Evolutionary conservation across 2,888 invertebrate genomes (phyloP).

Genomic region (Limnephilus rhombicus): DNA sequence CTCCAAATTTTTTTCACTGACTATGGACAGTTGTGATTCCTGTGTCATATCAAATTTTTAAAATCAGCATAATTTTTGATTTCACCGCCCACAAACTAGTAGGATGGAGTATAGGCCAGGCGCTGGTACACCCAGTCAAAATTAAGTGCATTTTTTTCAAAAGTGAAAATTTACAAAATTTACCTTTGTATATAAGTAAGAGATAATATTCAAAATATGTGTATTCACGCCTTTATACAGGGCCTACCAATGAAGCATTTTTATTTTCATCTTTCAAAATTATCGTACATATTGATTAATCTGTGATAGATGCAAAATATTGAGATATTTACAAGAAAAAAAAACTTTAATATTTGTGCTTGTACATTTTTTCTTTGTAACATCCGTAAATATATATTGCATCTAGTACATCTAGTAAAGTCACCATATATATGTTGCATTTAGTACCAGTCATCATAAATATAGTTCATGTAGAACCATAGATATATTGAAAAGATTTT

Average conservation of each 20-base stretch:
- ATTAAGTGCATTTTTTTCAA: background rate
- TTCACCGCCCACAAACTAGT: background rate
- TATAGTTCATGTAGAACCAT: too few relatives aligned
- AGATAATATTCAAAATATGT: background rate
- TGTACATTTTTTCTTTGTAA: background rate
- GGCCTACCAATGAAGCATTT: background rate
- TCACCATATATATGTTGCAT: too few relatives aligned
- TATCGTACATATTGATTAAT: background rate
- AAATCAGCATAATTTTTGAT: background rate
- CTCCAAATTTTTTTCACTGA: background rate
- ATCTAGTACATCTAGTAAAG: too few relatives aligned
- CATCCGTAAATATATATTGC: background rate
- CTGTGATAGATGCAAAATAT: background rate
- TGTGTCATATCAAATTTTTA: background rate
- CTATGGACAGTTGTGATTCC: background rate
- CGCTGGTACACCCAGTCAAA: background rate
- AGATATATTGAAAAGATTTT: too few relatives aligned
- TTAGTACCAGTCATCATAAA: too few relatives aligned
- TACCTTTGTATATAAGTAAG: background rate
- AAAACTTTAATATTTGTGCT: background rate
- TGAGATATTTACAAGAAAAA: too few relatives aligned
- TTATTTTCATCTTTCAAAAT: background rate
- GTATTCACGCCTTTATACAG: background rate
- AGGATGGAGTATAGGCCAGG: background rate
- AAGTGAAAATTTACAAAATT: background rate